phyloP scores from a whole-genome alignment of 2,113 vertebrate genomes.

The Mus musculus region GRCm39 chr2:52626001-52626500 shows the following conservation, averaged over 20 bases:
- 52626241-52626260: background rate
- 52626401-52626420: background rate
- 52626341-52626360: background rate
- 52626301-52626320: background rate
- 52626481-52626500: background rate
- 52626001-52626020: background rate
- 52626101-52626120: background rate
- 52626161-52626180: background rate
- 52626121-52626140: background rate
- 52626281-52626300: background rate
- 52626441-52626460: background rate
- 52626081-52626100: background rate
- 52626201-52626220: background rate
- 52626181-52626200: background rate
- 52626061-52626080: no score
- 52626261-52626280: no score
- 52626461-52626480: background rate
- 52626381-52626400: background rate
- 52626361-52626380: background rate
- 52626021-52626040: no score
- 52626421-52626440: background rate
- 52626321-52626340: background rate
- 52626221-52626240: background rate
- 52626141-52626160: background rate
- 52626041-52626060: background rate